phyloP scores from a whole-genome alignment of 1,140 invertebrate genomes.

The Eciton burchellii region DNA sequence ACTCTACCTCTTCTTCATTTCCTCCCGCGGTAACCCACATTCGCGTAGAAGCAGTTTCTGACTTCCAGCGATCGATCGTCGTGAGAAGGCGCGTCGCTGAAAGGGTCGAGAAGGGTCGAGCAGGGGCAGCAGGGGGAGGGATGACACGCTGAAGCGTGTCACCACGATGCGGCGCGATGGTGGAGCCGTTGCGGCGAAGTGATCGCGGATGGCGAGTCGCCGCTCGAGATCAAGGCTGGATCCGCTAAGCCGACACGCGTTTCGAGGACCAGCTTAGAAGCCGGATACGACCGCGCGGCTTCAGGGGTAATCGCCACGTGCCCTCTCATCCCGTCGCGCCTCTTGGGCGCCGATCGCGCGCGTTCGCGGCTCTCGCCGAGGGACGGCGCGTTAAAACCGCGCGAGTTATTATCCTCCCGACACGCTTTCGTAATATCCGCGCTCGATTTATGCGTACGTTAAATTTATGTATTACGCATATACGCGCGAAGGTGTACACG shows the following conservation, averaged over 20 bases:
- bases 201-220: slow-evolving; percentile 59
- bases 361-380: background rate
- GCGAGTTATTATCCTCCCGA: slow-evolving; percentile 58
- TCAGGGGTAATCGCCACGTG: slow-evolving; percentile 49
- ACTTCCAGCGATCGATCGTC: slow-evolving; percentile 65
- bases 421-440: slow-evolving; percentile 46
- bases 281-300: slow-evolving; percentile 40
- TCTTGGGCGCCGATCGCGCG: background rate
- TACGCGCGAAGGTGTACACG: background rate
- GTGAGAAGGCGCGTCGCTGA: slow-evolving; percentile 37
- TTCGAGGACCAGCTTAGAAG: slow-evolving; percentile 39
- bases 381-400: slow-evolving; percentile 49
- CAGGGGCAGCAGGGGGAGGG: too few species aligned
- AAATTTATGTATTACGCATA: slow-evolving; percentile 59
- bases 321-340: background rate
- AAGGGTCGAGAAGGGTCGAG: background rate
- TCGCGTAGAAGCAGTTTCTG: slow-evolving; percentile 54
- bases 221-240: slow-evolving; percentile 35
- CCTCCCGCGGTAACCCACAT: slow-evolving; percentile 57
- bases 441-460: slow-evolving; percentile 59
- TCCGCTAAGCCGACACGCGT: slow-evolving; percentile 12
- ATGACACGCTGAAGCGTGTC: background rate
- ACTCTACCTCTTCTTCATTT: slow-evolving; percentile 35
- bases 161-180: slow-evolving; percentile 37
- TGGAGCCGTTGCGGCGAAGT: slow-evolving; percentile 53